Evolutionary conservation across 2,797 vertebrate species (phyloP), one percentile per base, ranked within the genome.

Genomic region (Liparis tanakae): DNA sequence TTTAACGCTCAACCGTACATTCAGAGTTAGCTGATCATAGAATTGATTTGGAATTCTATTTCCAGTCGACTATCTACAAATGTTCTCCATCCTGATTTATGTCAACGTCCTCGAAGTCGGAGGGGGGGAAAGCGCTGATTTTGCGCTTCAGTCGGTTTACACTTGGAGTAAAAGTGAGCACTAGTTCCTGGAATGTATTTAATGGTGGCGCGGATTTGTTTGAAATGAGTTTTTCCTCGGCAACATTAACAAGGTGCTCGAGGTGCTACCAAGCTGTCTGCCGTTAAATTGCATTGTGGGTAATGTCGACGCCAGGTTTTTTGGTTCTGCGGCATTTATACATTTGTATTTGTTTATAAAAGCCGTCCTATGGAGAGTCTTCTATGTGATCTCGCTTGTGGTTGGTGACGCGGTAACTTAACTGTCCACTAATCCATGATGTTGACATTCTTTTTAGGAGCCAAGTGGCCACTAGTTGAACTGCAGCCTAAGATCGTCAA

Each of bases 1-100:
- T 70, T 20, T 30, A 64, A 59, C 50, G 55, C 61, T 60, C 4
- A 50, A 12, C n/a, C 36, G 20, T 5, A 51, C 50, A 30, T 56
- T 67, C 18, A 60, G n/a, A 59, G 17, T 6, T 20, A 5, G 6
- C 1, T 7, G 34, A 18, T 67, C 34, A 22, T 43, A 65, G 37
- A 78, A 36, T 1, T 15, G 17, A 44, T 55, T 62, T 5, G 1
- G 41, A 18, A 10, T 20, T 1, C 33, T 51, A 3, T 54, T 74
- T 68, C 37, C 17, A 53, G n/a, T 54, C 14, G 13, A 36, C 5
- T 17, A 14, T 43, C 1, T 25, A 25, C 2, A 15, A 7, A 58
- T 33, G 2, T 53, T 58, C 4, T 25, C 53, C 10, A 30, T 7
- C n/a, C 7, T 69, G 30, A 66, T 53, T 61, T 14, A 17, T 74